Evolutionary conservation across 2,113 vertebrate genomes (phyloP).

Genomic region (Notothenia coriiceps): DNA sequence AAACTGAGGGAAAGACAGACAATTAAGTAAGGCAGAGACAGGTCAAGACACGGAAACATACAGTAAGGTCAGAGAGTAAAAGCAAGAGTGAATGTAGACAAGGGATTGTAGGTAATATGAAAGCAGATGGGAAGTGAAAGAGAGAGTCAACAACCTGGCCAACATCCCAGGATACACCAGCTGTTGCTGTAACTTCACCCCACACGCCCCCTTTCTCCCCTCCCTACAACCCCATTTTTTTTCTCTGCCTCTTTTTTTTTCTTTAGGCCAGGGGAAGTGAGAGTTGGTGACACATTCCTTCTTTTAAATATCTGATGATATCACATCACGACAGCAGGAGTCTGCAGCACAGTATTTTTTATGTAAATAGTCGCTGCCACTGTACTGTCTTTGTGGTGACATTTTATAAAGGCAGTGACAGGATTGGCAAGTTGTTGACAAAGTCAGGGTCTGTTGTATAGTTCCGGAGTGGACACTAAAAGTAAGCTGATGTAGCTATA

Average conservation of each 20-base stretch:
- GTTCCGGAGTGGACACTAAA: background rate
- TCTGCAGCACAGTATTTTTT: background rate
- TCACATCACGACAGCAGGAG: background rate
- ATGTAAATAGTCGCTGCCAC: background rate
- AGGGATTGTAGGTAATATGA: slow-evolving; percentile 60
- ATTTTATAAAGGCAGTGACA: slow-evolving; percentile 11
- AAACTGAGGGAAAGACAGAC: background rate
- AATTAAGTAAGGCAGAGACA: background rate
- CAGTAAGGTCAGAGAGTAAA: slow-evolving; percentile 40
- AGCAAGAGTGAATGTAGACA: slow-evolving; percentile 41
- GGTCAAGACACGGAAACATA: slow-evolving; percentile 31
- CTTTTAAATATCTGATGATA: slow-evolving; percentile 28
- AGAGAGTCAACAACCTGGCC: slow-evolving; percentile 74
- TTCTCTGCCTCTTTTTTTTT: slow-evolving; percentile 32
- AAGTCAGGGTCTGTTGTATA: slow-evolving; percentile 4
- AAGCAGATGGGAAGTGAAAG: slow-evolving; percentile 78
- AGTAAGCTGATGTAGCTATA: background rate
- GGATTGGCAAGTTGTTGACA: slow-evolving; percentile 18
- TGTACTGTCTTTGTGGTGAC: background rate
- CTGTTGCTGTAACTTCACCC: slow-evolving; percentile 88
- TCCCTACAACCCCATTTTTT: background rate
- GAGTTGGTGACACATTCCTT: slow-evolving; percentile 39
- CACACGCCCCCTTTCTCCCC: slow-evolving; percentile 54
- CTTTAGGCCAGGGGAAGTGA: slow-evolving; percentile 42
- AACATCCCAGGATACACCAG: slow-evolving; percentile 86